Percentiles rank a stretch among this genome's conserved stretches.
Conservation (phyloP, 2,113 vertebrate genomes). For the Micronycteris hirsuta region DNA sequence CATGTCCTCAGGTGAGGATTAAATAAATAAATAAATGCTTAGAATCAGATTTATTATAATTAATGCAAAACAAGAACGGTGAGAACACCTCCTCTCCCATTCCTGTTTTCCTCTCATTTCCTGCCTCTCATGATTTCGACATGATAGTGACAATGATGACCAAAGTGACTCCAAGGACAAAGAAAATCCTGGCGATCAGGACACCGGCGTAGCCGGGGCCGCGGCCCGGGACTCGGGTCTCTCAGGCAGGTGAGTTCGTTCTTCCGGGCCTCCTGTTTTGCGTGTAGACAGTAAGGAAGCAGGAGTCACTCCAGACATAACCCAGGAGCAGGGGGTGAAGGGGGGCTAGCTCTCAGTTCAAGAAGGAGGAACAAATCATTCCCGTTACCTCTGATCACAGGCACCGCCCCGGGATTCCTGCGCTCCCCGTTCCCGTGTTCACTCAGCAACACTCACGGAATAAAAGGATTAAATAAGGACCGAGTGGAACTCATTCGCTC, state of each 20-base stretch:
- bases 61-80: not conserved
- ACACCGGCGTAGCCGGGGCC: not conserved
- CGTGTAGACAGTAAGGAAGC: not conserved
- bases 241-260: not conserved
- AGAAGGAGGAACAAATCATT: not conserved
- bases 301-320: not conserved
- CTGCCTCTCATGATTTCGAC: too few species aligned
- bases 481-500: accelerated
- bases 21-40: not conserved
- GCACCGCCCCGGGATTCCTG: not conserved
- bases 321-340: not conserved
- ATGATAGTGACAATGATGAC: not conserved
- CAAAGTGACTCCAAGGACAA: not conserved
- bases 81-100: accelerated
- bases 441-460: not conserved
- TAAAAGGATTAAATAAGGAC: not conserved
- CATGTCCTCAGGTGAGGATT: too few species aligned
- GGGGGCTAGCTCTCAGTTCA: not conserved
- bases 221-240: not conserved
- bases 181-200: not conserved
- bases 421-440: not conserved
- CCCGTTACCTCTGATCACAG: not conserved
- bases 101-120: not conserved
- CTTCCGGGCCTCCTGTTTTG: not conserved
- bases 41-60: not conserved